phyloP scores from a whole-genome alignment of 2,888 invertebrate species.

The Troglohyphantes excavatus region DNA sequence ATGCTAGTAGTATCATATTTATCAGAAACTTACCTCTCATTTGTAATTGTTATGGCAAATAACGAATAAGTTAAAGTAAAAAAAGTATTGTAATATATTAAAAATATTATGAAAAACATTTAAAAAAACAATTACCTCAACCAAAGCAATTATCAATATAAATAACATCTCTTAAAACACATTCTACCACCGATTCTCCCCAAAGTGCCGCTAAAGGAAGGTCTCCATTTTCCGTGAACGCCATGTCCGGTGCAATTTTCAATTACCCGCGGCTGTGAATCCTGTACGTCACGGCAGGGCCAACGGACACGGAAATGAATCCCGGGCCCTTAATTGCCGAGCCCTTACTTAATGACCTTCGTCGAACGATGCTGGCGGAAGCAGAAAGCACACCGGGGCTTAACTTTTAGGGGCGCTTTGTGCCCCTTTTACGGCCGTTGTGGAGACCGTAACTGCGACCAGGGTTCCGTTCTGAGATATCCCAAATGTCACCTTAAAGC shows the following conservation, averaged over 20 bases:
- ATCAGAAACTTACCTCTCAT: no score
- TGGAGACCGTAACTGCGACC: neutral
- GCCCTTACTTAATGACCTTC: slow-evolving; percentile 49
- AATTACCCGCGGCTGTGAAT: slow-evolving; percentile 38
- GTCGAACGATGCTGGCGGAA: slow-evolving; percentile 8
- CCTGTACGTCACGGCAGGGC: slow-evolving; percentile 14
- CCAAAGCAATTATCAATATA: no score
- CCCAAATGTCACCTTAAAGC: neutral
- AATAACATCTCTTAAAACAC: no score
- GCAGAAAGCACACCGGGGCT: slow-evolving; percentile 35
- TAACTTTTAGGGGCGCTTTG: slow-evolving; percentile 44
- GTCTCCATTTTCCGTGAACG: neutral
- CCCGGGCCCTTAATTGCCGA: slow-evolving; percentile 33
- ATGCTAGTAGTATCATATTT: no score
- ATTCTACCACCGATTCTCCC: no score
- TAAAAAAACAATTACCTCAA: no score
- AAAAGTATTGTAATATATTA: no score
- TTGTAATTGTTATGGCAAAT: no score
- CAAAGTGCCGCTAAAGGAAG: no score
- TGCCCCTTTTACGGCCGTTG: slow-evolving; percentile 17
- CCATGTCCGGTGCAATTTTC: slow-evolving; percentile 26
- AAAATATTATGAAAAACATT: no score
- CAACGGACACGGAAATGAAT: slow-evolving; percentile 37
- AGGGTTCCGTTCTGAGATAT: neutral
- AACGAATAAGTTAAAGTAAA: no score